Base-by-base conservation (phyloP, 2,113 vertebrate genomes). In the Beaufortia kweichowensis region DNA sequence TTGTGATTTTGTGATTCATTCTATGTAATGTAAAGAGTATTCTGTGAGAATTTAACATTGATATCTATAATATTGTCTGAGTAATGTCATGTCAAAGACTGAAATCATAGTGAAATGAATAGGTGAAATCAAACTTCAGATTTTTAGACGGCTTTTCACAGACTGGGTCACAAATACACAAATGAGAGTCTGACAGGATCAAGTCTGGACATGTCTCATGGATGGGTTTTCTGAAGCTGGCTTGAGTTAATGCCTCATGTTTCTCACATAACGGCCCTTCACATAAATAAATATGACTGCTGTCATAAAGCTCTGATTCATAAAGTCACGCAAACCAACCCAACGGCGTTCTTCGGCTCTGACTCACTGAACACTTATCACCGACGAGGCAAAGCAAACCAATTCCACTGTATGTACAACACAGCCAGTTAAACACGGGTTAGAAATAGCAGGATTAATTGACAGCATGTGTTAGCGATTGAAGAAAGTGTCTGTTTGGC, bases 171-270 rank as follows among this genome's bases (percentile, higher is more conserved):
- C 46, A 43, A 56, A 29, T 21, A 66, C 17, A 50, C 62, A 61
- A 66, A 77, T 50, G 63, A 15, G 12, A 41, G 26, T 31, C 50
- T 24, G 39, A 66, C 48, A 41, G 23, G n/a, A 19, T n/a, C 82
- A 75, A 79, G 82, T 69, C 82, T 63, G 10, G 28, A 68, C 82
- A 74, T 77, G 79, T 67, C 28, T 48, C 33, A 48, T 59, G 19
- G 10, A 43, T 35, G 19, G 73, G 76, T 46, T 77, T 70, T 66
- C 60, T 31, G 14, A 46, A 4, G 24, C 43, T 23, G 15, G 29
- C 53, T 53, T 79, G 67, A 77, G 50, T 67, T 39, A 72, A 64
- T 33, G 67, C 64, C 74, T 79, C 81, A 62, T 79, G 81, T 82
- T 56, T n/a, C 62, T 29, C 26, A 68, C 56, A 63, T 68, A 57